phyloP scores from a whole-genome alignment of 2,797 vertebrate genomes.

The Anguilla anguilla region DNA sequence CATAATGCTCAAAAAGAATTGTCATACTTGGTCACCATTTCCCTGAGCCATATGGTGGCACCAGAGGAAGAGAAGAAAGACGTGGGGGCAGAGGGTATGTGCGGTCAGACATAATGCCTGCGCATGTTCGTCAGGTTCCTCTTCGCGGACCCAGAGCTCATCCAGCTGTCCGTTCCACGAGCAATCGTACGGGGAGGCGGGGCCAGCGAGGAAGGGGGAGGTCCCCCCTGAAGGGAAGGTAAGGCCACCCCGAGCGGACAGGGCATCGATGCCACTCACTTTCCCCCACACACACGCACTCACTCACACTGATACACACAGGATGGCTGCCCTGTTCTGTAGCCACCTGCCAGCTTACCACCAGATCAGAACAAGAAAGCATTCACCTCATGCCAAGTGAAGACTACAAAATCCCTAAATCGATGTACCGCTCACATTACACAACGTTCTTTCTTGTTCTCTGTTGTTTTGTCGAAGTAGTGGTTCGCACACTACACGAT shows the following conservation, averaged over 20 bases:
- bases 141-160: conserved; percentile 63
- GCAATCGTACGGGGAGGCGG: conserved; percentile 65
- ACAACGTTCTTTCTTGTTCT: too few relatives aligned
- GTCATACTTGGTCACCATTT: background rate
- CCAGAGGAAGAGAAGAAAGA: background rate
- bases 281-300: conserved; percentile 24
- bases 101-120: background rate
- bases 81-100: background rate
- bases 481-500: too few relatives aligned
- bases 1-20: background rate
- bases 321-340: too few relatives aligned
- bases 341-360: too few relatives aligned
- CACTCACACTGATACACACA: too few relatives aligned
- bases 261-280: conserved; percentile 51
- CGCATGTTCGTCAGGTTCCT: conserved; percentile 52
- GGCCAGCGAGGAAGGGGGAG: conserved; percentile 76
- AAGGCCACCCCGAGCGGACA: conserved; percentile 70
- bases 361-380: too few relatives aligned
- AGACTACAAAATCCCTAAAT: too few relatives aligned
- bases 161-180: conserved; percentile 62
- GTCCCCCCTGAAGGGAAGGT: conserved; percentile 77
- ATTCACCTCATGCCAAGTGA: too few relatives aligned
- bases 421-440: too few relatives aligned
- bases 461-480: too few relatives aligned
- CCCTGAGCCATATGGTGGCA: background rate